These are phyloP conservation scores for Anas capensis DNA, from an alignment of 2,797 vertebrate species.

Conservation along the genomic window DNA sequence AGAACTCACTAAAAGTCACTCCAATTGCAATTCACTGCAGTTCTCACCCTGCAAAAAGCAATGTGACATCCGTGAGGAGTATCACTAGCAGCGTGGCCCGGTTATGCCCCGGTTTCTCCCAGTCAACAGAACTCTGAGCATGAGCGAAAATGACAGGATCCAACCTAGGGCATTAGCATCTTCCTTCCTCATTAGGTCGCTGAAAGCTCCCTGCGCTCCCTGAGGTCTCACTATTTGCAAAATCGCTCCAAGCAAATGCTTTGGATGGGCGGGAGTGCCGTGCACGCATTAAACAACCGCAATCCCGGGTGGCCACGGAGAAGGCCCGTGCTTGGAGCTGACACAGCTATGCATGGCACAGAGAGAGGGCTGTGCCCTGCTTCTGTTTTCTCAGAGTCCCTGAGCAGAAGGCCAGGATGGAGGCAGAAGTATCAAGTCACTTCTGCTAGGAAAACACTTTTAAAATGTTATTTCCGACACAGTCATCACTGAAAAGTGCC, in stretches of 20 bases:
- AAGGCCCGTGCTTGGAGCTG: not conserved
- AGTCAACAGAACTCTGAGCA: not conserved
- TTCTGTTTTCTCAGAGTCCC: not conserved
- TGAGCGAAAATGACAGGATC: not conserved
- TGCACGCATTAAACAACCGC: not conserved
- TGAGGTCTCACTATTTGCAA: not conserved
- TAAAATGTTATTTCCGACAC: not conserved
- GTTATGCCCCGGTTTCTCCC: not conserved
- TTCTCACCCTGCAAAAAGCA: conserved; percentile 10
- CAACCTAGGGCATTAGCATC: not conserved
- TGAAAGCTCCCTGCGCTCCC: not conserved
- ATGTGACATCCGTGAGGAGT: not conserved
- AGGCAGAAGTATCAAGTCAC: not conserved
- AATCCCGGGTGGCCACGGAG: not conserved
- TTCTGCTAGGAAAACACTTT: not conserved
- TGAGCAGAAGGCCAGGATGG: not conserved
- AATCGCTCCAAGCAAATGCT: not conserved
- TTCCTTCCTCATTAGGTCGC: not conserved
- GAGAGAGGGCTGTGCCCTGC: not conserved
- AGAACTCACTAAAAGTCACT: conserved; percentile 18
- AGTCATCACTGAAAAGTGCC: not conserved
- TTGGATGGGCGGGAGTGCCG: not conserved
- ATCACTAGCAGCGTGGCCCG: not conserved
- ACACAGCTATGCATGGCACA: not conserved
- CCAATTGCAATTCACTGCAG: too few species aligned